Base-by-base conservation (phyloP, 2,113 vertebrate species). In the Nanger granti region DNA sequence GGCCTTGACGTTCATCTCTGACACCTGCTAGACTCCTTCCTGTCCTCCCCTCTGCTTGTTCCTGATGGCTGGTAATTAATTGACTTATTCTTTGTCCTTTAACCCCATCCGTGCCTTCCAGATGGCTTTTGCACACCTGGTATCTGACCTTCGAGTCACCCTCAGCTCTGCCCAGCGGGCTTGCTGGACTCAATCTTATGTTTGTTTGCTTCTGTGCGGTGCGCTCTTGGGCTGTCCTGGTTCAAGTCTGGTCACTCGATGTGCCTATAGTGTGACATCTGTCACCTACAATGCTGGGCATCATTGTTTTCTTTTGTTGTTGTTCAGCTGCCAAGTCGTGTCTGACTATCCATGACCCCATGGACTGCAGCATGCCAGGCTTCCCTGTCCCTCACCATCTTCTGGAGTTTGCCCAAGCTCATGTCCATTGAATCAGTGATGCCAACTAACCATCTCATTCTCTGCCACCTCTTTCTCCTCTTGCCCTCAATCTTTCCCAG, bases 91-190 rank as follows among this genome's bases (percentile, higher is more conserved):
- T 96, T 95, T 82, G 87, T 54, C 44, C 88, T 94, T 82, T 82
- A 84, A 96, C 88, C 52, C 47, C 20, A 31, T 52, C 17, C 5
- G 0, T 41, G 57, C 57, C 52, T 82, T 55, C 76, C 49, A 54
- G 69, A 66, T 69, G 90, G 80, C 66, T 76, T 95, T 64, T 69
- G 89, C 60, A 92, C 44, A 96, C 69, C 64, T 96, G 96, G 82
- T 24, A 41, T 44, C 59, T 96, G 89, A 84, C 89, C 92, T 57
- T 15, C 52, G 44, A 8, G 41, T 98, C 94, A 85, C 52, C 82
- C 15, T 88, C 41, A 60, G 44, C 73, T 79, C 31, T 73, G 69
- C 52, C 60, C 28, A 1, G 37, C 2, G 20, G 69, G n/a, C 69
- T 76, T 93, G 41, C 49, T 15, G 20, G 64, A 41, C 31, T 22